Percentiles rank a stretch among this genome's conserved stretches.
These are phyloP conservation scores for Bombus cullumanus DNA, from an alignment of 1,140 invertebrate genomes.

Conservation along the genomic window DNA sequence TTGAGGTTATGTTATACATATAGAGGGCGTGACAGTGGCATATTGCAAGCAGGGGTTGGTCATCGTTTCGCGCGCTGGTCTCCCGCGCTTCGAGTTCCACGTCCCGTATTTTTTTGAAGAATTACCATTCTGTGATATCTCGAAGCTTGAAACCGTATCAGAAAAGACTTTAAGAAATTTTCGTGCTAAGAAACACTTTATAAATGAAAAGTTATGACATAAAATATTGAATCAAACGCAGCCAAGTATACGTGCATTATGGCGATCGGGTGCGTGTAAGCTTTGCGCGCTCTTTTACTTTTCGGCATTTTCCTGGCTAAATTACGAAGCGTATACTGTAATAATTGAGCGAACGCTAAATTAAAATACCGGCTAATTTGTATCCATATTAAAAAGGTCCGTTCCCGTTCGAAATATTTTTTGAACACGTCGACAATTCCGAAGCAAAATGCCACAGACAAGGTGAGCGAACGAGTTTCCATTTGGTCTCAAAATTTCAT, in stretches of 20 bases:
- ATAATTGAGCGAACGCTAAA: background rate
- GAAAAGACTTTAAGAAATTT: conserved; percentile 44
- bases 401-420: conserved; percentile 47
- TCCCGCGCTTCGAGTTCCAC: conserved; percentile 77
- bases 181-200: background rate
- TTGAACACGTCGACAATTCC: conserved; percentile 74
- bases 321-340: conserved; percentile 26
- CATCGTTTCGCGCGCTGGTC: conserved; percentile 80
- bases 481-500: conserved; percentile 52
- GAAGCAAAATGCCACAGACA: conserved; percentile 78
- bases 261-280: conserved; percentile 72
- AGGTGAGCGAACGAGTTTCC: conserved; percentile 73
- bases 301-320: conserved; percentile 51
- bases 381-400: conserved; percentile 27
- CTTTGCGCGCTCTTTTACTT: conserved; percentile 66
- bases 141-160: conserved; percentile 1
- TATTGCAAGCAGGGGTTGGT: conserved; percentile 77
- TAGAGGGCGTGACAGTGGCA: conserved; percentile 79
- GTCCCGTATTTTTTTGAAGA: conserved; percentile 66
- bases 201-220: conserved; percentile 30
- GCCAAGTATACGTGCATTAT: conserved; percentile 72
- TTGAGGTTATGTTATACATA: conserved; percentile 80
- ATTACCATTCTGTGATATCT: conserved; percentile 38
- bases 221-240: conserved; percentile 54
- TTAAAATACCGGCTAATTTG: background rate